These are phyloP conservation scores for Diploscapter pachys DNA, from an alignment of 1,140 invertebrate genomes.

Conservation along the genomic window DNA sequence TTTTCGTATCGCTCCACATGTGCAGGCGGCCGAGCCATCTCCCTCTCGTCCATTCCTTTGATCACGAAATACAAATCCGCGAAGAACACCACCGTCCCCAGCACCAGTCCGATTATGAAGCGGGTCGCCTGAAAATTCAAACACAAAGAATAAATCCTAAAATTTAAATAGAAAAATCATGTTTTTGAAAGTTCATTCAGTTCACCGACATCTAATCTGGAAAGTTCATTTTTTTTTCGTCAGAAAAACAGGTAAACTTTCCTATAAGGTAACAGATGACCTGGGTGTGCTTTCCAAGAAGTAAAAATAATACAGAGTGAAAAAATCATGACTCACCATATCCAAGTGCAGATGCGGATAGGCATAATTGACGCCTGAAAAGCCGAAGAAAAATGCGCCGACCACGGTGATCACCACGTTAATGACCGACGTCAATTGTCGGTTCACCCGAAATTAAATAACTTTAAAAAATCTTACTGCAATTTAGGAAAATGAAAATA, in stretches of 20 bases:
- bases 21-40: too few species aligned
- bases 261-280: too few species aligned
- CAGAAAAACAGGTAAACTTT: background rate
- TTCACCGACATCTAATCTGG: background rate
- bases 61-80: constrained; percentile 63
- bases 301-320: too few species aligned
- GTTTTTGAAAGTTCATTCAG: too few species aligned
- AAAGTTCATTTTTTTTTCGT: background rate
- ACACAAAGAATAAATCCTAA: background rate
- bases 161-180: background rate
- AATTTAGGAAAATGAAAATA: constrained; percentile 5
- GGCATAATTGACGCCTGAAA: constrained; percentile 49
- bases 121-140: constrained; percentile 49
- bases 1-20: too few species aligned
- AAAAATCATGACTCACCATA: constrained; percentile 10
- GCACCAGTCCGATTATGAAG: constrained; percentile 60
- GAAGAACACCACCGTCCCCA: constrained; percentile 62
- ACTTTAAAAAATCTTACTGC: constrained; percentile 28
- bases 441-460: constrained; percentile 53
- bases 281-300: too few species aligned
- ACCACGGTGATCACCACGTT: constrained; percentile 63
- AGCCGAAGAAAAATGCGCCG: constrained; percentile 63
- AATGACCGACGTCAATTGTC: constrained; percentile 61
- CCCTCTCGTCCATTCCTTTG: constrained; percentile 48
- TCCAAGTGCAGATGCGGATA: constrained; percentile 50